Conservation (phyloP, 2,888 invertebrate genomes). For the Ochropleura plecta region DNA sequence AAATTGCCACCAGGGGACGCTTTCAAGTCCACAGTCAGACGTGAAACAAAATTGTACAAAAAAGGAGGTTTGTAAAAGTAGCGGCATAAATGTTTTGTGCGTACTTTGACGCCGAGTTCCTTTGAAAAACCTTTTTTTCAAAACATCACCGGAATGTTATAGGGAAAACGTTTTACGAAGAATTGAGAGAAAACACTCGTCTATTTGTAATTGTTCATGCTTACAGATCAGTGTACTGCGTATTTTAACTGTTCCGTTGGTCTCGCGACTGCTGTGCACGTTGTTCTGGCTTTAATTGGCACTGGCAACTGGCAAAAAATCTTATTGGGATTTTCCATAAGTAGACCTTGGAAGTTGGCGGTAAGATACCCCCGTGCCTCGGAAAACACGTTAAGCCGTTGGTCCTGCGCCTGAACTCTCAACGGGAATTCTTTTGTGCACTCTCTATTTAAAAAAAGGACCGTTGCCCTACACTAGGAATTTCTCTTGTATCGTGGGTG, state of each 20-base stretch:
- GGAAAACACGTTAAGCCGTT: no score
- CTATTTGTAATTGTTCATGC: conserved; percentile 21
- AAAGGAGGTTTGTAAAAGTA: conserved; percentile 28
- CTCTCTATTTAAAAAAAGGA: no score
- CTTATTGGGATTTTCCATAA: no score
- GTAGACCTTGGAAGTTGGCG: no score
- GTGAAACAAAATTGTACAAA: conserved; percentile 48
- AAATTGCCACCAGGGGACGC: conserved; percentile 47
- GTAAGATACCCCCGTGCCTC: no score
- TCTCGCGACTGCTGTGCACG: no score
- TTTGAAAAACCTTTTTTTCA: conserved; percentile 50
- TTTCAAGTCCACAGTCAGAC: conserved; percentile 46
- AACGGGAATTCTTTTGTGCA: no score
- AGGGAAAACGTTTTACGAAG: conserved; percentile 35
- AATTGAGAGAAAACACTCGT: conserved; percentile 33
- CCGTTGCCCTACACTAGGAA: no score
- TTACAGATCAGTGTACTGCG: conserved; percentile 14
- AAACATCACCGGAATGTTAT: conserved; percentile 45
- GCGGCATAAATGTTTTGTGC: conserved; percentile 43
- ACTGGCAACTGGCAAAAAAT: no score
- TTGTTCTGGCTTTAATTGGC: no score
- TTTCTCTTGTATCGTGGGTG: no score
- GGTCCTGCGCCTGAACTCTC: no score
- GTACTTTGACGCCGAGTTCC: conserved; percentile 36
- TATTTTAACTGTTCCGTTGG: background rate